Conservation (phyloP, 2,888 invertebrate genomes). For the Melieria crassipennis region DNA sequence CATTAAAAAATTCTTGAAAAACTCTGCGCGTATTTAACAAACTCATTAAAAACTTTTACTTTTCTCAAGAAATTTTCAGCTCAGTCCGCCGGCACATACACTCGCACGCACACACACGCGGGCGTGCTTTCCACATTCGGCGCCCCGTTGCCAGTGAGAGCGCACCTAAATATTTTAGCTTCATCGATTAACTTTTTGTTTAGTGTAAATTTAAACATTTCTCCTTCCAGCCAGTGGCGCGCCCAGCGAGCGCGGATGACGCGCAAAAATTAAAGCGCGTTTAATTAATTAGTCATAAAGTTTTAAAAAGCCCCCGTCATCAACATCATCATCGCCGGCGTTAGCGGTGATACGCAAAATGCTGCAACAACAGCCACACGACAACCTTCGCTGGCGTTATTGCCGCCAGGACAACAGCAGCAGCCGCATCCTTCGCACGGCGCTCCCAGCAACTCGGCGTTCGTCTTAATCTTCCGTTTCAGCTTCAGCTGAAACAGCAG, state of each 20-base stretch:
- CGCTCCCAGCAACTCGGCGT: no score
- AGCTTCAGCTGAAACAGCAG: constrained; percentile 1
- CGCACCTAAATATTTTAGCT: constrained; percentile 36
- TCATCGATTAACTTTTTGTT: constrained; percentile 41
- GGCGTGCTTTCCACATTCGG: no score
- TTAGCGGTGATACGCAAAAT: background rate
- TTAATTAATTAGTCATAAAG: constrained; percentile 41
- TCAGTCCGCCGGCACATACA: no score
- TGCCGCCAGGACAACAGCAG: no score
- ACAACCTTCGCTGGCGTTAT: no score
- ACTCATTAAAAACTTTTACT: constrained; percentile 58
- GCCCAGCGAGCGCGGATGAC: background rate
- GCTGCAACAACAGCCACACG: background rate
- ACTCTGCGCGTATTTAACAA: constrained; percentile 52
- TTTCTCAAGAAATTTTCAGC: constrained; percentile 20
- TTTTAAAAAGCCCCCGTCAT: constrained; percentile 27
- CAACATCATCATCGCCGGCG: constrained; percentile 9
- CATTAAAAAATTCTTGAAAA: constrained; percentile 2
- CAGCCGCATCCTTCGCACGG: no score
- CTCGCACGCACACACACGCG: no score
- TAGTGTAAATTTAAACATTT: constrained; percentile 22
- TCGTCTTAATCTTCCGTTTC: constrained; percentile 5
- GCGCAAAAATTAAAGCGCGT: constrained; percentile 34
- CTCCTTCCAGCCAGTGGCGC: background rate
- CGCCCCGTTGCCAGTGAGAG: no score